Evolutionary conservation across 1,140 invertebrate species (phyloP).

Genomic region (Thaumatotibia leucotreta): DNA sequence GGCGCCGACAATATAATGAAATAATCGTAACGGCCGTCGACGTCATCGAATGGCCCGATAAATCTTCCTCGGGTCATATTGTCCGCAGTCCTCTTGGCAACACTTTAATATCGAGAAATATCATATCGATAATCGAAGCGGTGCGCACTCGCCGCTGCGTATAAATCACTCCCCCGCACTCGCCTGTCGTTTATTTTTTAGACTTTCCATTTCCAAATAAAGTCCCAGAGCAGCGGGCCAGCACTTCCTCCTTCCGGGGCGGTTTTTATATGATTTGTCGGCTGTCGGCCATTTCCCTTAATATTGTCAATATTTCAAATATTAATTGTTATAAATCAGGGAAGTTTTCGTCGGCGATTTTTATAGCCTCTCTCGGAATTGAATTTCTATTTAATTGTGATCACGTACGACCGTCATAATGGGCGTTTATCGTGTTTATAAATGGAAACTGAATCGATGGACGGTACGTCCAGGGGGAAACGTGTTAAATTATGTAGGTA

Average conservation of each 20-base stretch:
- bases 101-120: constrained; percentile 76
- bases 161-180: constrained; percentile 70
- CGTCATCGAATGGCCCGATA: constrained; percentile 68
- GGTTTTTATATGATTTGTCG: constrained; percentile 75
- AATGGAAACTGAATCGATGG: constrained; percentile 27
- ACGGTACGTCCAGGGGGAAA: constrained; percentile 39
- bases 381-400: constrained; percentile 50
- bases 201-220: constrained; percentile 75
- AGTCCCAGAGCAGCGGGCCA: constrained; percentile 69
- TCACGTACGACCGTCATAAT: constrained; percentile 32
- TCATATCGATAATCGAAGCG: constrained; percentile 72
- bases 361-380: constrained; percentile 45
- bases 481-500: constrained; percentile 72
- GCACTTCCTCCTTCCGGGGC: constrained; percentile 73
- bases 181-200: constrained; percentile 72
- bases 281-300: constrained; percentile 70
- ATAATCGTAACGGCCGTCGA: constrained; percentile 72
- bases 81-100: constrained; percentile 71
- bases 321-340: constrained; percentile 75
- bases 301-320: constrained; percentile 76
- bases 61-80: constrained; percentile 74
- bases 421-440: constrained; percentile 23
- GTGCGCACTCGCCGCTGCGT: constrained; percentile 52
- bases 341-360: constrained; percentile 52
- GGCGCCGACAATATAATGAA: constrained; percentile 75